Evolutionary conservation across 2,888 invertebrate genomes (phyloP), one percentile per base, ranked within the genome.

Genomic region (Cetonia aurata): DNA sequence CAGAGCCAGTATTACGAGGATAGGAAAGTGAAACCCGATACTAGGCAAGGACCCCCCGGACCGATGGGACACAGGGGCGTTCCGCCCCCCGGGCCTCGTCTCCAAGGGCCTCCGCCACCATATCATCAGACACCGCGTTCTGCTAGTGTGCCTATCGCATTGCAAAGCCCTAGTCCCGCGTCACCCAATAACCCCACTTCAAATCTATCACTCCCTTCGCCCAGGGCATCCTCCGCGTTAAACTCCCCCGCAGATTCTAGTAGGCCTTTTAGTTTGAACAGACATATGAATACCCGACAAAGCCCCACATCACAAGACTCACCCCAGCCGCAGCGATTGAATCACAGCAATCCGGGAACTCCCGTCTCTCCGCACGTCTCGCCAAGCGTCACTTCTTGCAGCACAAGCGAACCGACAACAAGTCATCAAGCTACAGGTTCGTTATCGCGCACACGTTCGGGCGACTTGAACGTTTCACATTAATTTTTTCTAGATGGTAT

Each of bases 1-100:
- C 96, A 96, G 80, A 92, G 94, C 80, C 94, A 95, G 83, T 95
- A 93, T 85, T 92, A 92, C 79, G 95, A 95, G 78, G 88, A 89
- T 65, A 89, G 91, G 79, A 88, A 79, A 72, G 79, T 81, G 71
- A 78, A 80, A 68, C 74, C 74, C 6, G 75, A 77, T 52, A 74
- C 71, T 42, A 71, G 76, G 65, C 71, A 69, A 52, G 72, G 72
- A 56, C 71, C 69, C 80, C 82, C 78, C 81, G 82, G 78, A 82
- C 71, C 72, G 80, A 82, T 78, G 82, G 82, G 77, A 76, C 72
- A 76, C 71, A 75, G 78, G 73, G 72, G 68, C 66, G 80, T 79
- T 71, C 75, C 65, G 13, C 75, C 69, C 8, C 69, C 80, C 75
- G 85, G 87, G 68, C 85, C 88, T 44, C 82, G 89, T 70, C 84